These are phyloP conservation scores for Ophion slaviceki DNA, from an alignment of 2,888 invertebrate species.

Conservation along the genomic window DNA sequence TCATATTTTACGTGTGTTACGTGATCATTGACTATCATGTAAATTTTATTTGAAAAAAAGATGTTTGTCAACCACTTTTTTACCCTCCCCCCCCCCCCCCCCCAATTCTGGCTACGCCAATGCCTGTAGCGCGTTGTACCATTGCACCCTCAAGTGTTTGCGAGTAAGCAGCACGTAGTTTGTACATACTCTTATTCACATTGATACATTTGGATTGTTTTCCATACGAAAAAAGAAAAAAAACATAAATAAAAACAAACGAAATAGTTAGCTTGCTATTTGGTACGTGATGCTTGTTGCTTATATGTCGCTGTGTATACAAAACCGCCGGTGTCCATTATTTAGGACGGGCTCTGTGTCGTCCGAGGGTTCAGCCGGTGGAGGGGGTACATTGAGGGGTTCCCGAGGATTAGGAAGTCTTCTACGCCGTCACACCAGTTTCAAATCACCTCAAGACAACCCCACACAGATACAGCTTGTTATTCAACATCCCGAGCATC, in stretches of 20 bases:
- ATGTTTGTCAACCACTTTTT: no score
- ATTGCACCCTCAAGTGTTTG: constrained; percentile 14
- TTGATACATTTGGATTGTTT: background rate
- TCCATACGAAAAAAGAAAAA: background rate
- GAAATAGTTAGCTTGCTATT: constrained; percentile 27
- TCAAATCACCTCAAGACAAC: constrained; percentile 83
- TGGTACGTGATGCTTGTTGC: constrained; percentile 61
- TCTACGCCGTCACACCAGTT: constrained; percentile 83
- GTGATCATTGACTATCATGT: no score
- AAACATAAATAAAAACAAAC: background rate
- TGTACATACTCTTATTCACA: background rate
- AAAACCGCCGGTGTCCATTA: constrained; percentile 83
- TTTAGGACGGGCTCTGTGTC: constrained; percentile 83
- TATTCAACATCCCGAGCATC: constrained; percentile 83
- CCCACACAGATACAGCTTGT: constrained; percentile 83
- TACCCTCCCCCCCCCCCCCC: no score
- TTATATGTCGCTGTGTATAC: constrained; percentile 79
- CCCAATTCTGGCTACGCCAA: no score
- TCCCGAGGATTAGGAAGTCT: constrained; percentile 83
- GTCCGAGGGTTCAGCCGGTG: constrained; percentile 83
- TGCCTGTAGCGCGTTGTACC: no score
- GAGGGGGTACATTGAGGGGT: constrained; percentile 83
- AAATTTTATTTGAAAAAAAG: no score
- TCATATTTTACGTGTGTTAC: no score
- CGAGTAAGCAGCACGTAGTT: constrained; percentile 38